Evolutionary conservation across 2,888 invertebrate genomes (phyloP).

Genomic region (Cantharis flavilabris): DNA sequence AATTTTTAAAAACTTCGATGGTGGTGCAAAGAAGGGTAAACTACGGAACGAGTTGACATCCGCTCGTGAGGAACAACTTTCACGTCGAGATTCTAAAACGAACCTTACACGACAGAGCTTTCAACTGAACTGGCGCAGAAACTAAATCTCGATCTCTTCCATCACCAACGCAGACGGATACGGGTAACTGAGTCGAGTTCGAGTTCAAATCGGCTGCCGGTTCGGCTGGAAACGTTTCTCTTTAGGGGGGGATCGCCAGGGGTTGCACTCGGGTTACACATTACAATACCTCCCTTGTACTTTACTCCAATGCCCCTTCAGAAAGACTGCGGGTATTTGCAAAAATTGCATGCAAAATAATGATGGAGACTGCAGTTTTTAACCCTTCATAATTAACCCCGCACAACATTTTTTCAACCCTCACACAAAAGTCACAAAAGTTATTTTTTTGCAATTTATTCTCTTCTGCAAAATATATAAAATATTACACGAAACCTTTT

Average conservation of each 20-base stretch:
- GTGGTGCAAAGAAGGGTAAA: background rate
- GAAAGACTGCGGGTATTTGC: conserved; percentile 23
- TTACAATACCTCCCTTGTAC: conserved; percentile 44
- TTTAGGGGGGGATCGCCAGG: conserved; percentile 43
- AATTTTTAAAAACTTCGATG: conserved; percentile 1
- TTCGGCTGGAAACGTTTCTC: conserved; percentile 42
- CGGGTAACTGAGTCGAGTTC: conserved; percentile 33
- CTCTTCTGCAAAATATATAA: background rate
- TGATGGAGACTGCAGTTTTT: background rate
- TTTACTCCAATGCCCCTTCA: conserved; percentile 24
- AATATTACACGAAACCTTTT: background rate
- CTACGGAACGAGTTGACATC: conserved; percentile 9
- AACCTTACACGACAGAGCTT: conserved; percentile 30
- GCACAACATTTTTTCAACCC: background rate
- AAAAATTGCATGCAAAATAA: conserved; percentile 12
- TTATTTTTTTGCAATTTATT: background rate
- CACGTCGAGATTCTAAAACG: conserved; percentile 25
- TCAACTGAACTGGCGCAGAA: conserved; percentile 44
- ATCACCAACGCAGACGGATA: conserved; percentile 34
- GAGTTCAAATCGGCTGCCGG: conserved; percentile 43
- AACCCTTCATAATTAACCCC: background rate
- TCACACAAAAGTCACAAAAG: background rate
- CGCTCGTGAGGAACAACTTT: background rate
- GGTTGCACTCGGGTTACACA: conserved; percentile 45
- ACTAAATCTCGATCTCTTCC: conserved; percentile 31